Percentiles rank a stretch among this genome's conserved stretches.
Conservation (phyloP, 2,797 vertebrate genomes). For the Sciurus vulgaris region DNA sequence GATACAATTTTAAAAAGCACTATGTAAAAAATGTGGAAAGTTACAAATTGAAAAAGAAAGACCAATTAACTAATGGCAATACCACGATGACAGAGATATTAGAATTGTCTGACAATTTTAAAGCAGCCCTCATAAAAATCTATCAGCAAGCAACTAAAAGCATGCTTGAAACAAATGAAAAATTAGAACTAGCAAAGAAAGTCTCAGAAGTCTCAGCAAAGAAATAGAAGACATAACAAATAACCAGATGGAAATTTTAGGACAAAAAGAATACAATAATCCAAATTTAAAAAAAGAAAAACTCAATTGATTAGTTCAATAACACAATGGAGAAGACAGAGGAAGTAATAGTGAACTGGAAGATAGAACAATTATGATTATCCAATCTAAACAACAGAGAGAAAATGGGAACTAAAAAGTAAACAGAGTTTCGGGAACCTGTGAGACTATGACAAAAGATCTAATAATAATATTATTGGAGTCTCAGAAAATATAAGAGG, state of each 20-base stretch:
- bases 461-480: neutral
- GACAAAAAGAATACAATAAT: neutral
- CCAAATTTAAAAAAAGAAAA: neutral
- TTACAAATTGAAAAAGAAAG: neutral
- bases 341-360: neutral
- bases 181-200: neutral
- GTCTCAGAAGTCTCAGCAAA: neutral
- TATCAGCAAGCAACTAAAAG: neutral
- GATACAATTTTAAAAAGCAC: neutral
- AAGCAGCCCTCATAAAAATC: neutral
- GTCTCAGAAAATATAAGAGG: neutral
- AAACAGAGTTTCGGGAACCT: neutral
- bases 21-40: neutral
- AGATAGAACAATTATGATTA: neutral
- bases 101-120: slow-evolving; percentile 17
- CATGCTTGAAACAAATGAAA: neutral
- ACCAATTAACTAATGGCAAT: neutral
- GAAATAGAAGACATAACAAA: neutral
- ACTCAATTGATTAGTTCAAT: neutral
- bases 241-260: neutral
- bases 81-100: neutral
- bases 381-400: neutral
- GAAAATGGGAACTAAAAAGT: neutral
- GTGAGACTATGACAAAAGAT: neutral
- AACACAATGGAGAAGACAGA: neutral